Conservation (phyloP, 2,797 vertebrate species). For the Hephaestus fuliginosus region DNA sequence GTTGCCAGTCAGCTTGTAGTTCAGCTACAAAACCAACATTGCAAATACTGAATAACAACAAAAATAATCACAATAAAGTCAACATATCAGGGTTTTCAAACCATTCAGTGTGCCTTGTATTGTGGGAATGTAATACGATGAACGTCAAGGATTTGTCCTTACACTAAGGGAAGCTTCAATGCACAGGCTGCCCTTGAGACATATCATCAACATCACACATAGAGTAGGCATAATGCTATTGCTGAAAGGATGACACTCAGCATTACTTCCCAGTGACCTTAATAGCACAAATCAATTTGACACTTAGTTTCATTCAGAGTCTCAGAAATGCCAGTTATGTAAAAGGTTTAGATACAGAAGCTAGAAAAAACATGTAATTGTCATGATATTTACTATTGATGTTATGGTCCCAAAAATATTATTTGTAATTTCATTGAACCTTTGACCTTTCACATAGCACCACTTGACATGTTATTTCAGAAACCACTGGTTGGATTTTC, state of each 20-base stretch:
- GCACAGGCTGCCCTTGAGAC: constrained; percentile 4
- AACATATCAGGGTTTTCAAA: constrained; percentile 4
- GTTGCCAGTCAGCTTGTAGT: neutral
- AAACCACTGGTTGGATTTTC: neutral
- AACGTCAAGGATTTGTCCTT: constrained; percentile 5
- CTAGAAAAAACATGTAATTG: neutral
- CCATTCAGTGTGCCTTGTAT: constrained; percentile 3
- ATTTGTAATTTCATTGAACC: neutral
- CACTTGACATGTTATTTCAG: neutral
- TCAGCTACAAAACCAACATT: neutral
- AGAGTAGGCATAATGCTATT: constrained; percentile 18
- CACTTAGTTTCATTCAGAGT: neutral
- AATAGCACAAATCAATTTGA: constrained; percentile 38
- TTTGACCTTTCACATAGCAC: neutral
- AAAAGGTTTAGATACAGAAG: neutral
- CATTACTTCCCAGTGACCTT: neutral
- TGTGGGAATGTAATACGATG: constrained; percentile 20
- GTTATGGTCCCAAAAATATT: neutral
- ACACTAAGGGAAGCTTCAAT: constrained; percentile 20
- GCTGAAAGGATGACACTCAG: constrained; percentile 1
- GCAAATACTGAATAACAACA: neutral
- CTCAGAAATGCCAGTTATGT: neutral
- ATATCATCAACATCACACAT: neutral
- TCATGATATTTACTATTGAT: neutral
- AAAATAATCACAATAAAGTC: neutral